Percentiles rank a stretch among this genome's conserved stretches.
These are phyloP conservation scores for Meriones psammophilus DNA, from an alignment of 2,797 vertebrate species.

Conservation along the genomic window DNA sequence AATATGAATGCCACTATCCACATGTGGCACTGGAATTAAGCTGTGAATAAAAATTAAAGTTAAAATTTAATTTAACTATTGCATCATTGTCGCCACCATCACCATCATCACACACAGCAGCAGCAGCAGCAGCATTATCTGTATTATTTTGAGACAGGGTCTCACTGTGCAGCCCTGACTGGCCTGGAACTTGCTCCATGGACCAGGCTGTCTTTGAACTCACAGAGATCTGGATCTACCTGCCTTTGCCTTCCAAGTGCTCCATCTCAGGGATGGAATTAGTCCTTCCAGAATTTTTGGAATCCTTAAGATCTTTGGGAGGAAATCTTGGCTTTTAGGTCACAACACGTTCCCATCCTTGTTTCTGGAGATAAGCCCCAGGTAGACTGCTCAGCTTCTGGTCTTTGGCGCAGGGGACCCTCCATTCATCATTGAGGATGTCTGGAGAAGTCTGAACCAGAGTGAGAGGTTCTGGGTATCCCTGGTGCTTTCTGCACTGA, in stretches of 20 bases:
- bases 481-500: background rate
- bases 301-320: constrained; percentile 14
- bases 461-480: background rate
- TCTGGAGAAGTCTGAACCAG: background rate
- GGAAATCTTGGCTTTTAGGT: constrained; percentile 27
- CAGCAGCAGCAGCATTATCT: background rate
- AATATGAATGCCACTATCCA: background rate
- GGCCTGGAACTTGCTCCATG: background rate
- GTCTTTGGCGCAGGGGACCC: background rate
- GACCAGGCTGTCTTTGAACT: background rate
- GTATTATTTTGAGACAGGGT: background rate
- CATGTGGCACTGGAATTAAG: background rate
- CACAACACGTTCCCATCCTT: background rate
- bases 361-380: background rate
- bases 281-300: constrained; percentile 21
- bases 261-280: background rate
- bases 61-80: constrained; percentile 36
- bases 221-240: background rate
- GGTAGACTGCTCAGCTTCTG: background rate
- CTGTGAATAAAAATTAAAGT: background rate
- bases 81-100: too few species aligned
- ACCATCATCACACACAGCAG: background rate
- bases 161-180: background rate
- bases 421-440: background rate
- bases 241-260: background rate